These are phyloP conservation scores for Palythoa caribaeorum DNA, from an alignment of 92 coral and sea anemone genomes.

Conservation along the genomic window DNA sequence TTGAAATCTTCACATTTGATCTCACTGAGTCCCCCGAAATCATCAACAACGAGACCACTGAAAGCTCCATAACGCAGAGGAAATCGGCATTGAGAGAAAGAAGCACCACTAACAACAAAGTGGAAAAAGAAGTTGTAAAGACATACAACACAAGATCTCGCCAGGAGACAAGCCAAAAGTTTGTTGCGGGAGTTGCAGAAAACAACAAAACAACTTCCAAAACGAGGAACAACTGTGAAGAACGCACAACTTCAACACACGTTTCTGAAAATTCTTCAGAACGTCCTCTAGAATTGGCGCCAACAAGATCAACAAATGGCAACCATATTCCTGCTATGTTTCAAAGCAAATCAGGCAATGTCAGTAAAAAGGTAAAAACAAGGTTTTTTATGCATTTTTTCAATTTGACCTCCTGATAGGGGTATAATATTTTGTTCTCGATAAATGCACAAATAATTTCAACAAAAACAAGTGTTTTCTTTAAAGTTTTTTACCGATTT, in stretches of 20 bases:
- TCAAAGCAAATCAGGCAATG: not conserved
- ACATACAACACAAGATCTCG: constrained; percentile 17
- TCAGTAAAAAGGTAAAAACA: not conserved
- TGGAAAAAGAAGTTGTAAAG: constrained; percentile 27
- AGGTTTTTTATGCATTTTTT: not conserved
- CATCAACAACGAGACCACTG: constrained; percentile 21
- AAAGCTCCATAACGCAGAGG: not conserved
- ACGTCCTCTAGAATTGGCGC: not conserved
- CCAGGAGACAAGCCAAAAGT: constrained; percentile 2
- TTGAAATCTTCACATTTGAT: constrained; percentile 76
- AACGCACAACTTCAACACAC: not conserved
- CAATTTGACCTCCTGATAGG: not conserved
- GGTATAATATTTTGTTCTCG: not conserved
- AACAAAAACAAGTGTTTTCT: no score
- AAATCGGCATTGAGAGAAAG: not conserved
- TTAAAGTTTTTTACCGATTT: no score
- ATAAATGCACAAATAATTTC: no score
- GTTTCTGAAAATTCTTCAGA: not conserved
- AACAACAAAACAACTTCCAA: not conserved
- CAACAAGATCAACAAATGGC: not conserved
- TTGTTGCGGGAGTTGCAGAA: not conserved
- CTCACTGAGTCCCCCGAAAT: constrained; percentile 69
- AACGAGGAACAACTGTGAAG: not conserved
- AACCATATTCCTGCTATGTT: not conserved
- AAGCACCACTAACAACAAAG: constrained; percentile 2